Conservation (phyloP, 2,113 vertebrate genomes). For the Ceyx margarethae region DNA sequence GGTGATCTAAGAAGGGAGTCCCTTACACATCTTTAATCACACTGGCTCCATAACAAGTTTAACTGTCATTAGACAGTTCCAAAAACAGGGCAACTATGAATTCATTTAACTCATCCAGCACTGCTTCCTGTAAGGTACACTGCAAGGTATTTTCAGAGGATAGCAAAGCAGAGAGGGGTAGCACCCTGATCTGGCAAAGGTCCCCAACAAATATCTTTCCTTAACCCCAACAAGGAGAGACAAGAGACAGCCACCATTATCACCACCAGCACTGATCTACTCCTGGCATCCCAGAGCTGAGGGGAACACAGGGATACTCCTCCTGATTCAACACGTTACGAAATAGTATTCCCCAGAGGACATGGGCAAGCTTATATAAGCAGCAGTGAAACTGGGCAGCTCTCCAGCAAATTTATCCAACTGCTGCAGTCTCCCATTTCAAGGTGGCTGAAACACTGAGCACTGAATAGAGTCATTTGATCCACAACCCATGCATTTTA, state of each 20-base stretch:
- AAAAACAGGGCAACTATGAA: neutral
- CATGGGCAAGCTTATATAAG: slow-evolving; percentile 25
- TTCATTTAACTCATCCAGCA: neutral
- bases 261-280: neutral
- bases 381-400: slow-evolving; percentile 19
- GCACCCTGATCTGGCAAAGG: neutral
- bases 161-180: neutral
- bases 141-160: neutral
- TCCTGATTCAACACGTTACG: neutral
- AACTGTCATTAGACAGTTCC: neutral
- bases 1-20: neutral
- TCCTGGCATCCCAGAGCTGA: neutral
- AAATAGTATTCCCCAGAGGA: slow-evolving; percentile 15
- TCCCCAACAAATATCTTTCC: neutral
- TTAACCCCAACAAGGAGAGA: neutral
- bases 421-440: slow-evolving; percentile 41
- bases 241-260: neutral
- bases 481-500: slow-evolving; percentile 24
- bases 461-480: neutral
- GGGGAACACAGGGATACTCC: neutral
- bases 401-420: slow-evolving; percentile 8
- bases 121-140: neutral
- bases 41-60: neutral
- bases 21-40: neutral
- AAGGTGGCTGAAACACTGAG: slow-evolving; percentile 45